Percentiles rank a stretch among this genome's conserved stretches.
Conservation (phyloP, 2,113 vertebrate species). For the Gopherus flavomarginatus region DNA sequence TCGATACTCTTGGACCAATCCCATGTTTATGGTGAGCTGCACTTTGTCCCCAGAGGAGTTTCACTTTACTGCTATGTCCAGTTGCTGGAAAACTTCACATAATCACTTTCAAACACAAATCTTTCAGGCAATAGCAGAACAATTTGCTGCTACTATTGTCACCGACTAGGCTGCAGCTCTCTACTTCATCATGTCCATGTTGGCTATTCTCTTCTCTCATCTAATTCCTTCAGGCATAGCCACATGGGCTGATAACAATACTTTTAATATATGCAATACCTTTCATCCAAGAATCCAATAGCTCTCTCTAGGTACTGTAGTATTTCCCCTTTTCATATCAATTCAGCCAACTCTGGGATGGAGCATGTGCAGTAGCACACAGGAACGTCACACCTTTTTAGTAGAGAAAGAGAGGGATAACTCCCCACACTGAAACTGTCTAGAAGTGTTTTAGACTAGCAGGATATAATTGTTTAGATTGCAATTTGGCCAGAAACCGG, state of each 20-base stretch:
- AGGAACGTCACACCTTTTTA: not conserved
- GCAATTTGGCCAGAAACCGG: not conserved
- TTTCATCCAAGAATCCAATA: not conserved
- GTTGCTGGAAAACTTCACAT: not conserved
- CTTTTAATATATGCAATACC: not conserved
- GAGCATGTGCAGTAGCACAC: not conserved
- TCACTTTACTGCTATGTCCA: not conserved
- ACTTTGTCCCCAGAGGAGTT: not conserved
- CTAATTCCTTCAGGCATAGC: not conserved
- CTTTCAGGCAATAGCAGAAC: not conserved
- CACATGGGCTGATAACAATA: not conserved
- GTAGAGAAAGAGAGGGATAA: not conserved
- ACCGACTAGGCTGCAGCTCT: not conserved
- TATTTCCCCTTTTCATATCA: not conserved
- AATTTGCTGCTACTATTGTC: not conserved
- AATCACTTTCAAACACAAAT: not conserved
- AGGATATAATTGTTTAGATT: not conserved
- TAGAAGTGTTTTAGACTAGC: not conserved
- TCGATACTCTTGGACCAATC: not conserved
- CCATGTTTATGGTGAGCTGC: not conserved
- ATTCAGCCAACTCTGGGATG: not conserved
- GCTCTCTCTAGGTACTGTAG: not conserved
- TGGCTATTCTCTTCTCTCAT: not conserved
- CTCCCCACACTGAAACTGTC: not conserved
- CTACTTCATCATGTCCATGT: accelerated